A percentile compares a stretch with the other conserved stretches of the same genome.
phyloP scores from a whole-genome alignment of 2,888 invertebrate species.

The Dasypogon diadema region DNA sequence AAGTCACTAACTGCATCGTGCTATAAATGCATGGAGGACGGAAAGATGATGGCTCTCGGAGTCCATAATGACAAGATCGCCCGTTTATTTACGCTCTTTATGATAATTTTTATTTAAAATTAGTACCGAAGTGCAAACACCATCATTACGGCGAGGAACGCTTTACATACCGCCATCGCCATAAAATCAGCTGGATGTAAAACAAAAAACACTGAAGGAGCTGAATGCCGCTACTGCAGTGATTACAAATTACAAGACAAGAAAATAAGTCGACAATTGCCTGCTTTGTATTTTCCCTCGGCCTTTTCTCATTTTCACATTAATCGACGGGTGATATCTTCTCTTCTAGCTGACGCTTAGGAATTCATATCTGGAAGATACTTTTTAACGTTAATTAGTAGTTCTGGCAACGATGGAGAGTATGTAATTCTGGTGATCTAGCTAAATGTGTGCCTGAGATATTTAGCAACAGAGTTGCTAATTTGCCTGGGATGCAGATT shows the following conservation, averaged over 20 bases:
- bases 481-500: too few species aligned
- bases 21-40: not conserved
- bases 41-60: not conserved
- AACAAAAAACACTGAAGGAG: not conserved
- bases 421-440: too few species aligned
- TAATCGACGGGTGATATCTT: constrained; percentile 1
- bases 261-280: constrained; percentile 18
- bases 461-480: too few species aligned
- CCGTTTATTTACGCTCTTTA: not conserved
- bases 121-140: constrained; percentile 24
- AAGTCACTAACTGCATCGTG: constrained; percentile 1
- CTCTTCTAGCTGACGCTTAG: not conserved
- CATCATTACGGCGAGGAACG: not conserved
- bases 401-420: not conserved
- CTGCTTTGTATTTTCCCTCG: not conserved
- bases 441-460: too few species aligned
- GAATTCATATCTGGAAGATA: not conserved
- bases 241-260: constrained; percentile 5
- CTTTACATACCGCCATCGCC: constrained; percentile 1
- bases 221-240: not conserved
- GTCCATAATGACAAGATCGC: not conserved
- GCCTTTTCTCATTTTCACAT: constrained; percentile 10
- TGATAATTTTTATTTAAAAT: constrained; percentile 21
- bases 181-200: not conserved
- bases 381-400: not conserved